Conservation (phyloP, 2,113 vertebrate species). For the Peromyscus polionotus region DNA sequence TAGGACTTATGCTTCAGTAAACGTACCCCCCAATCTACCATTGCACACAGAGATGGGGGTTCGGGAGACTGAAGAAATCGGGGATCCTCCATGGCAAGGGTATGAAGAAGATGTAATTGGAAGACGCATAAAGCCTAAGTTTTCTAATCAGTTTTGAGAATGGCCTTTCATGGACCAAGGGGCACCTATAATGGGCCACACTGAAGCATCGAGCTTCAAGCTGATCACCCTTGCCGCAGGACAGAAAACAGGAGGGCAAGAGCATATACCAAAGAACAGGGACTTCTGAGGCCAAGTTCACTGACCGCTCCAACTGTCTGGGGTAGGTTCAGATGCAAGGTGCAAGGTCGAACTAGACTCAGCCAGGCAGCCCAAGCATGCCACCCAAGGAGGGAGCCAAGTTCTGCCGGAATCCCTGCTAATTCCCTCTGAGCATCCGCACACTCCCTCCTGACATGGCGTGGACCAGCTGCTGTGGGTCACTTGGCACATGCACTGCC, state of each 20-base stretch:
- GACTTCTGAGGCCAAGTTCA: neutral
- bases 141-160: neutral
- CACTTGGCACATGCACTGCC: neutral
- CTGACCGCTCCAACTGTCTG: neutral
- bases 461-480: neutral
- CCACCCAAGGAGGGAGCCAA: neutral
- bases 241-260: neutral
- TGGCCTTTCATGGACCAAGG: neutral
- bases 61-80: neutral
- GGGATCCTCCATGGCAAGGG: neutral
- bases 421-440: neutral
- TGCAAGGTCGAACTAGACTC: neutral
- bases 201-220: neutral
- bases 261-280: too few species aligned
- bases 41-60: too few species aligned
- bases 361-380: neutral
- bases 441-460: neutral
- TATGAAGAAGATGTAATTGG: neutral
- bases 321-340: neutral
- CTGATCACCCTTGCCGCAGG: neutral
- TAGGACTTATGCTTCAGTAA: neutral
- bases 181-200: neutral
- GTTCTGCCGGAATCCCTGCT: neutral
- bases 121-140: neutral
- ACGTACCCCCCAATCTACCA: neutral